These are phyloP conservation scores for Drosophila maculinotata DNA, from an alignment of 2,888 invertebrate species.

Conservation along the genomic window DNA sequence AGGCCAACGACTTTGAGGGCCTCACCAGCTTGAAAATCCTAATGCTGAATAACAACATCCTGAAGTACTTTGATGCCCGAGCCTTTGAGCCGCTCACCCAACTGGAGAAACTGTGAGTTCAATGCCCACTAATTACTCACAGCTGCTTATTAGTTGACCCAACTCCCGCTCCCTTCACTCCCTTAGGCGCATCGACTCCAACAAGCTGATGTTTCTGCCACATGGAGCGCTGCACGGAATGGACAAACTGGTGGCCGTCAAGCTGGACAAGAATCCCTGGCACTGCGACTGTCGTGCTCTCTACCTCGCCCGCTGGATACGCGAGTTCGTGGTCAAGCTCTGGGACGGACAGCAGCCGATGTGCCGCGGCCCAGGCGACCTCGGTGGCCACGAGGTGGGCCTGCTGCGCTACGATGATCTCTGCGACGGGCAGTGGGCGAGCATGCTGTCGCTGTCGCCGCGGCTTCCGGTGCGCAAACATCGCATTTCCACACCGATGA, in stretches of 20 bases:
- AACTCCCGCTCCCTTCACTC: background rate
- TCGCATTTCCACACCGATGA: conserved; percentile 84
- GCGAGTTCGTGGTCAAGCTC: conserved; percentile 85
- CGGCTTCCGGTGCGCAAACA: conserved; percentile 84
- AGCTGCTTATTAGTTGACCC: no score
- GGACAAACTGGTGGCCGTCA: conserved; percentile 87
- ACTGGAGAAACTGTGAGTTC: conserved; percentile 86
- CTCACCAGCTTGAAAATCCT: conserved; percentile 86
- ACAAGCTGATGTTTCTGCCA: conserved; percentile 88
- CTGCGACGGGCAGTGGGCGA: conserved; percentile 90
- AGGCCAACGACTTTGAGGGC: conserved; percentile 85
- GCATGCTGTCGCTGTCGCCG: conserved; percentile 87
- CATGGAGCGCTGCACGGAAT: conserved; percentile 87
- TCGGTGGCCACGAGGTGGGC: conserved; percentile 86
- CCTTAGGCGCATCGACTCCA: conserved; percentile 87
- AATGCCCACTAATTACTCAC: background rate
- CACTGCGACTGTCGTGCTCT: conserved; percentile 88
- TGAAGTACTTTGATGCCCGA: conserved; percentile 85
- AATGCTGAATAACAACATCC: conserved; percentile 87
- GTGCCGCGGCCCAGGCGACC: conserved; percentile 86
- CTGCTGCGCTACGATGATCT: conserved; percentile 88
- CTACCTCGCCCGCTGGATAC: conserved; percentile 88
- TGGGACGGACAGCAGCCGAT: conserved; percentile 86
- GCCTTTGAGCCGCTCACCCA: conserved; percentile 85
- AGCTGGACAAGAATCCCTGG: conserved; percentile 88